Conservation (phyloP, 2,113 vertebrate genomes). For the Apeltes quadracus region DNA sequence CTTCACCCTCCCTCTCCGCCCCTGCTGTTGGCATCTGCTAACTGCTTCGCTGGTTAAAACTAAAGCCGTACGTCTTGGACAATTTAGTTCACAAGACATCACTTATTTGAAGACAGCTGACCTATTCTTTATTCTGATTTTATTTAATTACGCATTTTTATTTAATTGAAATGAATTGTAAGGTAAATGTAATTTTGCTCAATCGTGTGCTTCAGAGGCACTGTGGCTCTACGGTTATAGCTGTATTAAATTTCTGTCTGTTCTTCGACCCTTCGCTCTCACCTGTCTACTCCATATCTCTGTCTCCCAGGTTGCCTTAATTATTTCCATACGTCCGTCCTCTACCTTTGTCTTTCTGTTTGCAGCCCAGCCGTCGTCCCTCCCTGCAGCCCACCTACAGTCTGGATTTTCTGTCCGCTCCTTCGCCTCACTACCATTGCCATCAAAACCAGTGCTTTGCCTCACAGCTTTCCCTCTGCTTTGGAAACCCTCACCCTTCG, state of each 20-base stretch:
- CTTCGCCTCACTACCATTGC: slow-evolving; percentile 58
- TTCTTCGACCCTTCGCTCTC: slow-evolving; percentile 23
- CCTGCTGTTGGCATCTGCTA: slow-evolving; percentile 63
- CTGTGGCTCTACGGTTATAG: neutral
- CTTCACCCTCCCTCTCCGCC: slow-evolving; percentile 31
- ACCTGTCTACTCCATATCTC: slow-evolving; percentile 10
- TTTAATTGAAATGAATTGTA: neutral
- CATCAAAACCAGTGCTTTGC: slow-evolving; percentile 65
- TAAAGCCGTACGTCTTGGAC: slow-evolving; percentile 42
- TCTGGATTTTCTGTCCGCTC: slow-evolving; percentile 67
- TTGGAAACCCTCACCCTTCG: slow-evolving; percentile 52
- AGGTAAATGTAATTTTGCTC: neutral
- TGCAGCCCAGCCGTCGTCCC: slow-evolving; percentile 66
- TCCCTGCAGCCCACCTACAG: slow-evolving; percentile 69
- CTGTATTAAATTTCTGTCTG: slow-evolving; percentile 4
- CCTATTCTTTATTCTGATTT: neutral
- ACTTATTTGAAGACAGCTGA: slow-evolving; percentile 1
- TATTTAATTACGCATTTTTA: too few species aligned
- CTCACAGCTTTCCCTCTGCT: slow-evolving; percentile 71
- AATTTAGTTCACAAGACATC: neutral
- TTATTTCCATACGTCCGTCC: slow-evolving; percentile 43
- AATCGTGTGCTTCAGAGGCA: neutral
- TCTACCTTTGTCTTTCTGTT: slow-evolving; percentile 65
- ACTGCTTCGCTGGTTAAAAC: slow-evolving; percentile 39
- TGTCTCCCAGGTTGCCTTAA: slow-evolving; percentile 17